Conservation (phyloP, 1,140 invertebrate genomes). For the Chlorops oryzae region DNA sequence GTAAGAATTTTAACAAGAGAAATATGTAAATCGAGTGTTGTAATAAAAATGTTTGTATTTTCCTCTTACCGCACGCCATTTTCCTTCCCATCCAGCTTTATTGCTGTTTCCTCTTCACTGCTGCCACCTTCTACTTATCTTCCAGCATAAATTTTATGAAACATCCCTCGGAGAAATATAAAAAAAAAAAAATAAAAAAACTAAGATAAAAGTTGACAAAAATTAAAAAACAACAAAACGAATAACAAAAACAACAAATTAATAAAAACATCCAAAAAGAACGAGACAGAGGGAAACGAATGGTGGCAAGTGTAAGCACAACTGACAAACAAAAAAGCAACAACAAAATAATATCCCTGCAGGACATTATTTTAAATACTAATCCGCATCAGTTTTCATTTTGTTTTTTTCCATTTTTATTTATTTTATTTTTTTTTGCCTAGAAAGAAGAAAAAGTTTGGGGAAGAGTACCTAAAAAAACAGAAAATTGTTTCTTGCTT, state of each 20-base stretch:
- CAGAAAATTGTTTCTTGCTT: constrained; percentile 2
- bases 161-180: constrained; percentile 30
- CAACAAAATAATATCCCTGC: constrained; percentile 44
- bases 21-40: constrained; percentile 45
- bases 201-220: constrained; percentile 23
- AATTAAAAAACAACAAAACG: not conserved
- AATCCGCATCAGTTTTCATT: constrained; percentile 48
- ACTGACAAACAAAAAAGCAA: constrained; percentile 17
- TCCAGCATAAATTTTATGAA: constrained; percentile 44
- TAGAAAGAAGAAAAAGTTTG: too few species aligned
- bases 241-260: constrained; percentile 18
- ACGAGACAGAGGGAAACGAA: constrained; percentile 13
- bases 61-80: not conserved
- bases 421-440: too few species aligned
- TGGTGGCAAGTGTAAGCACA: constrained; percentile 19
- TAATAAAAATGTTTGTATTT: constrained; percentile 35
- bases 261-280: constrained; percentile 19
- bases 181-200: constrained; percentile 18
- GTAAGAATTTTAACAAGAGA: constrained; percentile 38
- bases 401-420: constrained; percentile 31
- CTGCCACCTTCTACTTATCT: too few species aligned
- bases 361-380: constrained; percentile 48
- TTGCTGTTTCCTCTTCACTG: not conserved
- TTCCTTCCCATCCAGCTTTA: not conserved
- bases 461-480: not conserved